Conservation (phyloP, 1,140 invertebrate genomes). For the Carcinoscorpius rotundicauda region DNA sequence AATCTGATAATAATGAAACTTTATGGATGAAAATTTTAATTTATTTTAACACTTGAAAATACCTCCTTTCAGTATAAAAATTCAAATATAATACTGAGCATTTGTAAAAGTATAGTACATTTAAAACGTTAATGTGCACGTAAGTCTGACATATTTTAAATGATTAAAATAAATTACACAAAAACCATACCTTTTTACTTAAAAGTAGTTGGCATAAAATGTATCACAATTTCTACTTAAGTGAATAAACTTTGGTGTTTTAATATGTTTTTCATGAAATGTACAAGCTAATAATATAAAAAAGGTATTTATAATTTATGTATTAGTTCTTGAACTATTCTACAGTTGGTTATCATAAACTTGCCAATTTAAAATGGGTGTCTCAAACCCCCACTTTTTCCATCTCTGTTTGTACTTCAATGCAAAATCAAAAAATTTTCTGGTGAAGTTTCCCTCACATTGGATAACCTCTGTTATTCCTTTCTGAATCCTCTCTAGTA, state of each 20-base stretch:
- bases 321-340: too few relatives aligned
- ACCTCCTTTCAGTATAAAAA: slow-evolving; percentile 6
- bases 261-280: too few relatives aligned
- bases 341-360: background rate
- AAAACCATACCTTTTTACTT: background rate
- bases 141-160: too few relatives aligned
- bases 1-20: background rate
- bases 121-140: too few relatives aligned
- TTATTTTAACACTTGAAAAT: background rate
- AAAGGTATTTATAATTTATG: too few relatives aligned
- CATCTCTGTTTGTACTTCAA: slow-evolving; percentile 78
- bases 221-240: background rate
- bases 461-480: slow-evolving; percentile 79
- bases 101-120: too few relatives aligned
- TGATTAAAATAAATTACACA: too few relatives aligned
- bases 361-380: slow-evolving; percentile 28
- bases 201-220: background rate
- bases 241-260: background rate
- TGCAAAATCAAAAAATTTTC: slow-evolving; percentile 77
- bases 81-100: background rate
- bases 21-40: background rate
- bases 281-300: too few relatives aligned
- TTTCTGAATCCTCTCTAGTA: slow-evolving; percentile 91
- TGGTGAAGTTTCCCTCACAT: slow-evolving; percentile 50
- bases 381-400: slow-evolving; percentile 32